These are phyloP conservation scores for Villa cingulata DNA, from an alignment of 2,888 invertebrate species.

Conservation along the genomic window DNA sequence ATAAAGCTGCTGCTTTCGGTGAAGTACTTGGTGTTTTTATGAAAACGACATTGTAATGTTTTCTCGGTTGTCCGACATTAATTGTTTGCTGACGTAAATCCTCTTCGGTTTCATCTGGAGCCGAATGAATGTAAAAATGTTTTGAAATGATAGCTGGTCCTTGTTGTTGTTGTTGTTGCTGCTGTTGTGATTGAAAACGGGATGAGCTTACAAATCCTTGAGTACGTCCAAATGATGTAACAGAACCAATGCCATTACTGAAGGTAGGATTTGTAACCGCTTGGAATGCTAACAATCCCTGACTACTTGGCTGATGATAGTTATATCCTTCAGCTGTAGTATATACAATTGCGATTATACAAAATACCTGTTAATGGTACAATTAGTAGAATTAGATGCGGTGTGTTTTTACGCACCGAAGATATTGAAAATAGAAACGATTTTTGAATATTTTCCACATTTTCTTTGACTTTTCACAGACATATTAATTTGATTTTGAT, in stretches of 20 bases:
- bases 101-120: constrained; percentile 23
- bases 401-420: too few species aligned
- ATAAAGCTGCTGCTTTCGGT: constrained; percentile 14
- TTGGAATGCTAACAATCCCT: neutral
- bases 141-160: constrained; percentile 14
- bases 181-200: too few species aligned
- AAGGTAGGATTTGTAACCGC: neutral
- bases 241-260: neutral
- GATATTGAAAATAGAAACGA: too few species aligned
- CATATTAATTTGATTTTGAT: too few species aligned
- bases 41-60: constrained; percentile 34
- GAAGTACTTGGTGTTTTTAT: constrained; percentile 28
- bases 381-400: too few species aligned
- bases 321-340: neutral
- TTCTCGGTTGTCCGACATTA: constrained; percentile 18
- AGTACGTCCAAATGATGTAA: too few species aligned
- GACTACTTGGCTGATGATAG: neutral
- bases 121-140: constrained; percentile 33
- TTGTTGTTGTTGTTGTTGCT: neutral
- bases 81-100: neutral
- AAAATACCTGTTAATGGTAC: neutral
- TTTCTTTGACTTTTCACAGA: too few species aligned
- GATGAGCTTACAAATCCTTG: neutral
- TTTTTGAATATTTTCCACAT: too few species aligned
- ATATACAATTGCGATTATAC: neutral